These are phyloP conservation scores for Adela reaumurella DNA, from an alignment of 2,888 invertebrate genomes.

Conservation along the genomic window DNA sequence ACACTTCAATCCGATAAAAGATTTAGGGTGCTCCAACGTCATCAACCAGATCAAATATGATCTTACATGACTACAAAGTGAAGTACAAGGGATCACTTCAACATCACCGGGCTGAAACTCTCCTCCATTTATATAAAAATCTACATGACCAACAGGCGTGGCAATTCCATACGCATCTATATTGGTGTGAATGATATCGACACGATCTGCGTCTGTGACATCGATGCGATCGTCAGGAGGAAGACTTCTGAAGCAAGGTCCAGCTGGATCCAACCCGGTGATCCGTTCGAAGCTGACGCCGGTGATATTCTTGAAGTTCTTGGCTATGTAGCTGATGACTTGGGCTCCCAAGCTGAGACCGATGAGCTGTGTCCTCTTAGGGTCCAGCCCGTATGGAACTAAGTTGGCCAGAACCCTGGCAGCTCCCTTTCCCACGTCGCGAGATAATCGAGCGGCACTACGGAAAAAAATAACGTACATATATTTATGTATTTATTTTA, in stretches of 20 bases:
- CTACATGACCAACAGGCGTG: slow-evolving; percentile 31
- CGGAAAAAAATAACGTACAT: slow-evolving; percentile 16
- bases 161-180: slow-evolving; percentile 36
- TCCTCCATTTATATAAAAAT: slow-evolving; percentile 39
- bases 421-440: slow-evolving; percentile 23
- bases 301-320: slow-evolving; percentile 23
- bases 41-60: background rate
- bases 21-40: background rate
- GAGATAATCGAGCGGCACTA: slow-evolving; percentile 27
- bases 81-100: slow-evolving; percentile 1
- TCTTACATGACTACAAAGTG: background rate
- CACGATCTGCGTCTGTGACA: slow-evolving; percentile 31
- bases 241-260: slow-evolving; percentile 34
- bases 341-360: slow-evolving; percentile 35
- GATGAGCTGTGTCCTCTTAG: slow-evolving; percentile 25
- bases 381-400: slow-evolving; percentile 24
- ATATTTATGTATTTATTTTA: background rate
- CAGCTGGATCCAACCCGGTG: slow-evolving; percentile 31
- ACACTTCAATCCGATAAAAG: background rate
- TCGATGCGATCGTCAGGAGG: slow-evolving; percentile 29
- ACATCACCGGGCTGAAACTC: slow-evolving; percentile 11
- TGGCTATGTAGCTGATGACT: slow-evolving; percentile 32
- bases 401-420: slow-evolving; percentile 31
- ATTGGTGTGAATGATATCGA: slow-evolving; percentile 29
- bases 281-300: slow-evolving; percentile 25